Evolutionary conservation across 2,113 vertebrate genomes (phyloP).

Genomic region (Rana temporaria): DNA sequence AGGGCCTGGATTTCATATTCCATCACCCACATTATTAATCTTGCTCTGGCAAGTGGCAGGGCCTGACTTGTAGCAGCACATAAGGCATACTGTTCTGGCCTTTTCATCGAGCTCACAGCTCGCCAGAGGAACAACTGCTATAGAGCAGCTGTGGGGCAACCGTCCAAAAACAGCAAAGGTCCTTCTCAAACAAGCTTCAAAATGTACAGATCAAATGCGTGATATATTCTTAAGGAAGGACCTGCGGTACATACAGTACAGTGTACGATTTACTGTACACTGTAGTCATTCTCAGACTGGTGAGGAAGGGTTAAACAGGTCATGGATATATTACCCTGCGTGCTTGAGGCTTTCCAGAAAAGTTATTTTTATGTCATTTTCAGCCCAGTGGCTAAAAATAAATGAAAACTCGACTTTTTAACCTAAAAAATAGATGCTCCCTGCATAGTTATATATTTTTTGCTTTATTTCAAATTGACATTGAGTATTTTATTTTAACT

Average conservation of each 20-base stretch:
- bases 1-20: slow-evolving; percentile 33
- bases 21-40: slow-evolving; percentile 36
- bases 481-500: no score
- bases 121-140: slow-evolving; percentile 35
- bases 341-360: no score
- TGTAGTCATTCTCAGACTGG: no score
- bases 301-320: no score
- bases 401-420: no score
- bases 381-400: no score
- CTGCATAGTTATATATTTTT: no score
- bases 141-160: slow-evolving; percentile 38
- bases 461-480: no score
- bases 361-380: no score
- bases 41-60: slow-evolving; percentile 17
- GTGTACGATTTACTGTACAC: no score
- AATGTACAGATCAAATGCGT: slow-evolving; percentile 40
- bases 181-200: slow-evolving; percentile 36
- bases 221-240: slow-evolving; percentile 10
- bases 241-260: background rate
- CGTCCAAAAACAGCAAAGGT: slow-evolving; percentile 38
- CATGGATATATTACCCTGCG: no score
- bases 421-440: no score
- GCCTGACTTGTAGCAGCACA: slow-evolving; percentile 41
- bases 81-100: slow-evolving; percentile 40
- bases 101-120: slow-evolving; percentile 19